Conservation (phyloP, 1,140 invertebrate genomes). For the Protaetia brevitarsis region DNA sequence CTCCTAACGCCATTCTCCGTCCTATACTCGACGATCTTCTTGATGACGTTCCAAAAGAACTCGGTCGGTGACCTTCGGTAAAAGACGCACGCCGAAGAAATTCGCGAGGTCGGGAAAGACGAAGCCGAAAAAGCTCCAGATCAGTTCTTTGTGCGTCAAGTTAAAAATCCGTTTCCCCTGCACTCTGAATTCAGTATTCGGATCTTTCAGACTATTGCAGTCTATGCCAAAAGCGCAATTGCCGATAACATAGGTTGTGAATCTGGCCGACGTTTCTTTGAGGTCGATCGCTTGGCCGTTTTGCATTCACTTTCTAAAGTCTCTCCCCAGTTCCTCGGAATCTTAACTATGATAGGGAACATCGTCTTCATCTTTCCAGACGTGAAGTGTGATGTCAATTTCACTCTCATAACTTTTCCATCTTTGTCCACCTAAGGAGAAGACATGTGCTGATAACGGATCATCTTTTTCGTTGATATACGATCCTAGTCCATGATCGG, state of each 20-base stretch:
- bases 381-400: slow-evolving; percentile 55
- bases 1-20: slow-evolving; percentile 23
- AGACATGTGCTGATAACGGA: slow-evolving; percentile 53
- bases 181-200: slow-evolving; percentile 52
- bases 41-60: slow-evolving; percentile 32
- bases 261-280: slow-evolving; percentile 48
- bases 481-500: slow-evolving; percentile 51
- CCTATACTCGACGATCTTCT: slow-evolving; percentile 34
- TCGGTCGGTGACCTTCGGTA: slow-evolving; percentile 26
- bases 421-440: slow-evolving; percentile 50
- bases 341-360: slow-evolving; percentile 39
- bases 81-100: neutral
- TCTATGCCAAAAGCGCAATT: slow-evolving; percentile 57
- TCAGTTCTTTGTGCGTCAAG: neutral
- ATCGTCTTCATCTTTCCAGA: slow-evolving; percentile 53
- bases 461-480: slow-evolving; percentile 52
- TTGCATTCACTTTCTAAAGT: slow-evolving; percentile 28
- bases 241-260: slow-evolving; percentile 56
- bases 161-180: slow-evolving; percentile 46
- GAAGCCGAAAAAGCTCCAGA: neutral
- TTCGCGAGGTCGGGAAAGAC: slow-evolving; percentile 19
- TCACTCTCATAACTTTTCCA: slow-evolving; percentile 52
- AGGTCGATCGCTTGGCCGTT: slow-evolving; percentile 15
- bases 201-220: slow-evolving; percentile 53
- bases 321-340: slow-evolving; percentile 46